Base-by-base conservation (phyloP, 1,140 invertebrate species). In the Alviniconcha marisindica region DNA sequence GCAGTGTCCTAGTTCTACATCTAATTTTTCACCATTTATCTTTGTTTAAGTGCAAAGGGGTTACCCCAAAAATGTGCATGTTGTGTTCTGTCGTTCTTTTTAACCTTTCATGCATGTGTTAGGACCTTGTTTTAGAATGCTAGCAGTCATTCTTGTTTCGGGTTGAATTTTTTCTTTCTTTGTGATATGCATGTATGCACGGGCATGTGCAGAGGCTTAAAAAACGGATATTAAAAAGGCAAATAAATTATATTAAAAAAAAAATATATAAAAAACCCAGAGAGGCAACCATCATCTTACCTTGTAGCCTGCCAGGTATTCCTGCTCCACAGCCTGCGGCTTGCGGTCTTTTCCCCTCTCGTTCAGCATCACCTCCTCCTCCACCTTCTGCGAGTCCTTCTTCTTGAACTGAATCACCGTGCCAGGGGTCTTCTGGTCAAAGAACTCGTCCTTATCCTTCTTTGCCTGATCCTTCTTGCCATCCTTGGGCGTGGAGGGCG, bases 221-320 rank as follows among this genome's bases (percentile, higher is more conserved):
- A 48, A 5, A 48, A n/a, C n/a, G n/a, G n/a, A n/a, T n/a, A n/a
- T n/a, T n/a, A n/a, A 83, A 78, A 77, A 56, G 10, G 77, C 28
- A 14, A n/a, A 69, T 12, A 54, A 51, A 78, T 28, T 33, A 78
- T 51, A 48, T 78, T 54, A 48, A 51, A 4, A 4, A 24, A 14
- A 48, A 4, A 12, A 48, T n/a, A 44, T 28, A 44, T 12, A 36
- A 76, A 76, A 40, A 76, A 51, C 21, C 48, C 21, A 51, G 48
- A 51, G 48, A 51, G 10, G 21, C n/a, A 60, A 28, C n/a, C 18
- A 60, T 60, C 24, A 24, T 74, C 82, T 71, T 38, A 89, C 88
- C 84, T 87, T 89, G 40, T 89, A 87, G 31, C 88, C 88, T 24
- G 77, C 73, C 74, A 87, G 60, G 79, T 76, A 87, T 18, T 87